Conservation (phyloP, 2,113 vertebrate species). For the Epinephelus fuscoguttatus region DNA sequence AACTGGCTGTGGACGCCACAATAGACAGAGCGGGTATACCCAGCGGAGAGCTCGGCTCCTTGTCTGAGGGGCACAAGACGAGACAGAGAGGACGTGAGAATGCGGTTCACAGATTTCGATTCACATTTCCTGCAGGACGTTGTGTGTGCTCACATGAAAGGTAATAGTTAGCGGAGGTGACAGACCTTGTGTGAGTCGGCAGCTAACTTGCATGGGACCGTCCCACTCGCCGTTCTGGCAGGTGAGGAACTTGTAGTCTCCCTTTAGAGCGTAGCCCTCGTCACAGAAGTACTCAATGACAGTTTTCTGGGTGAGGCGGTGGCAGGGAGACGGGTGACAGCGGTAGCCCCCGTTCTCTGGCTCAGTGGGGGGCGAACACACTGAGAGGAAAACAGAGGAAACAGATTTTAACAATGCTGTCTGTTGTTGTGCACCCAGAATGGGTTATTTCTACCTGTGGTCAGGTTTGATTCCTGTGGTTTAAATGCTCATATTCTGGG, state of each 20-base stretch:
- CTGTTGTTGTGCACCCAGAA: neutral
- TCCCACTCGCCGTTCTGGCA: slow-evolving; percentile 97
- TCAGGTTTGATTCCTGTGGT: slow-evolving; percentile 14
- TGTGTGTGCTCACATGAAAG: neutral
- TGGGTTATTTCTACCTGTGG: slow-evolving; percentile 27
- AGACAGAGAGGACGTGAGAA: slow-evolving; percentile 14
- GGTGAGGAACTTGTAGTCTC: slow-evolving; percentile 96
- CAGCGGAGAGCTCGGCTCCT: slow-evolving; percentile 88
- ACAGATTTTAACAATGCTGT: neutral
- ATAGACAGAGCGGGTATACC: slow-evolving; percentile 94
- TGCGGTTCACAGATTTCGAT: neutral
- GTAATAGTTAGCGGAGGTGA: neutral
- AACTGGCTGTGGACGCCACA: slow-evolving; percentile 95
- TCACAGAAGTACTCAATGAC: slow-evolving; percentile 98
- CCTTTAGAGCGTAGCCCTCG: slow-evolving; percentile 95
- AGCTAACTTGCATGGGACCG: slow-evolving; percentile 95
- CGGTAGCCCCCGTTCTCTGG: slow-evolving; percentile 97
- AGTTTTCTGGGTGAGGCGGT: slow-evolving; percentile 89
- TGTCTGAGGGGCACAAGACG: slow-evolving; percentile 83
- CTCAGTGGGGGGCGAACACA: slow-evolving; percentile 92
- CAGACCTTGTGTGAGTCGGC: slow-evolving; percentile 91
- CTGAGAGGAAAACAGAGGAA: slow-evolving; percentile 71
- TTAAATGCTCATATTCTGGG: slow-evolving; percentile 10
- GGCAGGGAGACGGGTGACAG: slow-evolving; percentile 95
- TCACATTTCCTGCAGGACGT: neutral